Conservation (phyloP, 2,797 vertebrate genomes). For the Leptoclinus maculatus region DNA sequence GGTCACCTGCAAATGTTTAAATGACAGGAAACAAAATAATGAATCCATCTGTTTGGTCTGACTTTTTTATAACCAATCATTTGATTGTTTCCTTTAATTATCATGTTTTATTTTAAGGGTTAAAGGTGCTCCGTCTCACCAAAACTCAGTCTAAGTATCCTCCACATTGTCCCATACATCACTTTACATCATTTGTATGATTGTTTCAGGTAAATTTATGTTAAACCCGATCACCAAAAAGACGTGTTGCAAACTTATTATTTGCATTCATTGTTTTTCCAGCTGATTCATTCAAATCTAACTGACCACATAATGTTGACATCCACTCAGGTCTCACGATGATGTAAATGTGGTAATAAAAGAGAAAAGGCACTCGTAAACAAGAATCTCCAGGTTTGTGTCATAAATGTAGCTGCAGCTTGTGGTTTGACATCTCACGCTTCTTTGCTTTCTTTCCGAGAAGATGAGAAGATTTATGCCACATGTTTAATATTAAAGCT, state of each 20-base stretch:
- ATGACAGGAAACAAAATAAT: not conserved
- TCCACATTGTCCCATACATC: accelerated
- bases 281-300: conserved; percentile 27
- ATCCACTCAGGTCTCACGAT: not conserved
- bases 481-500: no score
- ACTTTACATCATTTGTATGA: not conserved
- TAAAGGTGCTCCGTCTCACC: not conserved
- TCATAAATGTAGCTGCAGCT: not conserved
- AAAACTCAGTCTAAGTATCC: no score
- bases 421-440: no score
- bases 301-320: not conserved
- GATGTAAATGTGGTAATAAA: conserved; percentile 21
- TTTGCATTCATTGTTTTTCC: conserved; percentile 11
- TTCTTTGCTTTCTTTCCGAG: not conserved
- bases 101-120: not conserved
- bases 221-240: not conserved
- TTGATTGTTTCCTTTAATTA: not conserved
- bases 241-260: not conserved
- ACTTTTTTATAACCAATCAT: not conserved
- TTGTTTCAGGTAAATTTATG: not conserved
- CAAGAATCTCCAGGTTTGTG: not conserved
- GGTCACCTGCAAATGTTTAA: not conserved
- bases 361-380: not conserved
- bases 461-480: no score
- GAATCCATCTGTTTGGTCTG: not conserved